These are phyloP conservation scores for Notamacropus eugenii DNA, from an alignment of 2,797 vertebrate genomes.

Conservation along the genomic window DNA sequence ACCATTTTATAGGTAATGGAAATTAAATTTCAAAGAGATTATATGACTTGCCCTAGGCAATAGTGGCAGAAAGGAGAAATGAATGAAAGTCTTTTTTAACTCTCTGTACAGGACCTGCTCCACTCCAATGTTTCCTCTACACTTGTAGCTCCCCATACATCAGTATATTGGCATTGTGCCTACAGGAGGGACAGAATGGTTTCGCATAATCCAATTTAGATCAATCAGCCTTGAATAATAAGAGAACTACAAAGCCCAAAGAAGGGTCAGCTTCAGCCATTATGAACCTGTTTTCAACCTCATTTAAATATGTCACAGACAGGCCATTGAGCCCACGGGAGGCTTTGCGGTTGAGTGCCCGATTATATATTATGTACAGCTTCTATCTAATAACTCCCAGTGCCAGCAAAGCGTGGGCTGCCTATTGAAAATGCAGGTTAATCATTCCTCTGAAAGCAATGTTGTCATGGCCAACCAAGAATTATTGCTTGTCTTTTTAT, in stretches of 20 bases:
- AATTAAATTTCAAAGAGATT: not conserved
- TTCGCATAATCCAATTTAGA: slow-evolving; percentile 61
- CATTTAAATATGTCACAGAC: slow-evolving; percentile 47
- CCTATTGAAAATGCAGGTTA: slow-evolving; percentile 61
- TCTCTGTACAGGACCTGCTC: not conserved
- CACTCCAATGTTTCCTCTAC: not conserved
- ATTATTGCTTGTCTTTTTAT: slow-evolving; percentile 63
- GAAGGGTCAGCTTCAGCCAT: slow-evolving; percentile 21
- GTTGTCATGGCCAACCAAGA: slow-evolving; percentile 64
- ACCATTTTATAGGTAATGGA: not conserved
- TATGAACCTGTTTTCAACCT: slow-evolving; percentile 8
- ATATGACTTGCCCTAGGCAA: not conserved
- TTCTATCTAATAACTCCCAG: not conserved
- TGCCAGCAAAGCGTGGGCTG: slow-evolving; percentile 23
- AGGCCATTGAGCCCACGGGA: not conserved
- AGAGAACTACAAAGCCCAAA: slow-evolving; percentile 51
- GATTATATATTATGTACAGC: not conserved
- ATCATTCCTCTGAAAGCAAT: slow-evolving; percentile 69
- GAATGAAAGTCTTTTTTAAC: not conserved
- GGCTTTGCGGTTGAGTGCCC: not conserved
- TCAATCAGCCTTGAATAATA: slow-evolving; percentile 71
- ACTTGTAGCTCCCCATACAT: not conserved
- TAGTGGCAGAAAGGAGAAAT: not conserved
- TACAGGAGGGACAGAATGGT: slow-evolving; percentile 33
- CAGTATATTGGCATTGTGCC: slow-evolving; percentile 42